These are phyloP conservation scores for Nyleta sp. DNA, from an alignment of 2,888 invertebrate species.

Conservation along the genomic window DNA sequence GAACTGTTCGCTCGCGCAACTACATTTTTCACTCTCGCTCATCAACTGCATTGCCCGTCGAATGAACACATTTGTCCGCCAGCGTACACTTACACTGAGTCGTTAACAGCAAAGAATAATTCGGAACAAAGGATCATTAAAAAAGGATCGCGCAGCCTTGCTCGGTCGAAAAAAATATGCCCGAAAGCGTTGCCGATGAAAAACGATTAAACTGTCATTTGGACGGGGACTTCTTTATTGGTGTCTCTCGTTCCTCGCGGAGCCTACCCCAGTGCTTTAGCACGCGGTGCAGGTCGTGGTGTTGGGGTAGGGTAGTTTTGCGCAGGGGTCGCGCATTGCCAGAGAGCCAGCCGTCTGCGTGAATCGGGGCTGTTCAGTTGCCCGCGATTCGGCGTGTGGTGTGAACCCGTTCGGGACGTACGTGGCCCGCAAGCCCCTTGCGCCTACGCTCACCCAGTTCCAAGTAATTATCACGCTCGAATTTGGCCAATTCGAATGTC, in stretches of 20 bases:
- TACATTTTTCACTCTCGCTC: too few species aligned
- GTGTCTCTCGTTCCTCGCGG: conserved; percentile 24
- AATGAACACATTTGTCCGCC: too few species aligned
- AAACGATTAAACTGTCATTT: conserved; percentile 35
- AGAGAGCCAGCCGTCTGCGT: conserved; percentile 61
- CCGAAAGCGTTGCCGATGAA: conserved; percentile 15
- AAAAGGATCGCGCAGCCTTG: too few species aligned
- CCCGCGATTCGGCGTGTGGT: conserved; percentile 67
- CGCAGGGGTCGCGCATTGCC: conserved; percentile 66
- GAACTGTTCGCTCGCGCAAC: too few species aligned
- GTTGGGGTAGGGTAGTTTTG: conserved; percentile 65
- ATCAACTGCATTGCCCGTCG: too few species aligned
- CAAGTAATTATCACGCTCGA: conserved; percentile 32
- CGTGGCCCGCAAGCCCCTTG: conserved; percentile 30
- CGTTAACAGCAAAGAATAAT: too few species aligned
- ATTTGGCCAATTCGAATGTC: not conserved
- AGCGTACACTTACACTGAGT: too few species aligned
- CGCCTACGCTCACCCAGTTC: conserved; percentile 37
- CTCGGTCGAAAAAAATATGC: not conserved
- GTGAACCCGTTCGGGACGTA: conserved; percentile 51
- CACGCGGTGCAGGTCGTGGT: conserved; percentile 65
- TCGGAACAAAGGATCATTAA: too few species aligned
- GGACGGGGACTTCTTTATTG: conserved; percentile 39
- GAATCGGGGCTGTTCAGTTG: conserved; percentile 66
- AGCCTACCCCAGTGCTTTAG: conserved; percentile 62